Conservation (phyloP, 1,140 invertebrate species). For the Drosophila arizonae region DNA sequence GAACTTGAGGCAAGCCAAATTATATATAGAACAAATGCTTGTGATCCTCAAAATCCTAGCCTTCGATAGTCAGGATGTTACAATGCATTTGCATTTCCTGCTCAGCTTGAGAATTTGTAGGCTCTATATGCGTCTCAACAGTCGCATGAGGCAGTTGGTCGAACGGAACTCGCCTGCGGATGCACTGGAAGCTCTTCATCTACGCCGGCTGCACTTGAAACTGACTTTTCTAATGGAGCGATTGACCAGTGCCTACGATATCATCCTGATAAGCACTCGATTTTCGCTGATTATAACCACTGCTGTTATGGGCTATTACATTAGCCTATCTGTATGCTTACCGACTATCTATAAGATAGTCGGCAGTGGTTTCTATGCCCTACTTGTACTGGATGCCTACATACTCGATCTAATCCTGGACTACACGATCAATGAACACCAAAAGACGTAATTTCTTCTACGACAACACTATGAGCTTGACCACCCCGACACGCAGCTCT, state of each 20-base stretch:
- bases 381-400: not conserved
- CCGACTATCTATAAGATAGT: not conserved
- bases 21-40: not conserved
- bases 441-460: conserved; percentile 4
- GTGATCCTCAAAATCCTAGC: not conserved
- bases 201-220: conserved; percentile 29
- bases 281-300: conserved; percentile 9
- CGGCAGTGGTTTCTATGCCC: not conserved
- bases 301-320: conserved; percentile 18
- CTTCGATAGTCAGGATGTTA: not conserved
- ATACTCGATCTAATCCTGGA: conserved; percentile 15
- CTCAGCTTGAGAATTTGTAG: conserved; percentile 28
- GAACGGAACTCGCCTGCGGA: not conserved
- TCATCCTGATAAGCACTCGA: not conserved
- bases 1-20: no score
- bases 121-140: conserved; percentile 1
- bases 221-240: conserved; percentile 11
- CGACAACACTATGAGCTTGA: not conserved
- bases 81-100: conserved; percentile 32
- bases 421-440: not conserved
- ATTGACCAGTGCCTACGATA: not conserved
- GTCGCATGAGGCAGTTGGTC: not conserved
- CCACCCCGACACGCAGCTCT: not conserved
- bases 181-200: conserved; percentile 20
- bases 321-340: not conserved